Base-by-base conservation (phyloP, 2,888 invertebrate genomes). In the Cryptus viduatorius region DNA sequence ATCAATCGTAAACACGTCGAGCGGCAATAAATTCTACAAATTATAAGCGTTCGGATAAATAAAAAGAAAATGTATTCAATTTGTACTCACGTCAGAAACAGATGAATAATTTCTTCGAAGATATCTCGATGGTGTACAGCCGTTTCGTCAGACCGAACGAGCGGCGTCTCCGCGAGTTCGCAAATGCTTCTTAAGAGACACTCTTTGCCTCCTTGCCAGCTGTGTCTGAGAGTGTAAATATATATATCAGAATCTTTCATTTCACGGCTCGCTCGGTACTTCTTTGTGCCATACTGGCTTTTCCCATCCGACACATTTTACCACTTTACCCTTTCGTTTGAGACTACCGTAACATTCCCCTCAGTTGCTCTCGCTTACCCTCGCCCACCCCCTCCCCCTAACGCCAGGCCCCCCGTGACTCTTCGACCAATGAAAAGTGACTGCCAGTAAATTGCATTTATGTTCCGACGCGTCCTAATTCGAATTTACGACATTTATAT, bases 181-280 rank as follows among this genome's bases (percentile, higher is more conserved):
- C 96, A 97, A 90, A 97, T 96, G 68, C 95, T 95, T 87, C 96
- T 94, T 85, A 96, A 94, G 82, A 97, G 94, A 91, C 96, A 97
- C 44, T 94, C 93, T 68, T 94, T 94, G 5, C 96, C 96, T 80
- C 94, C 88, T 72, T 83, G 93, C 91, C 95, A 95, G 31, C 96
- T 95, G 85, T 95, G 94, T 82, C 96, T 96, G 92, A 69, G 93
- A 92, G 89, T 79, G 37, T 65, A 71, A 73, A 73, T 69, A 59
- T 29, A 69, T n/a, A 50, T 50, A 48, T 68, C 56, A 14, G 42
- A n/a, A 50, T 77, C 56, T 50, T 71, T 69, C 56, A 73, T 77
- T 73, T 61, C 48, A 69, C 44, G 50, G 53, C 61, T 50, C 59
- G 78, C 14, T 31, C 56, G 48, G 56, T 78, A 19, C 73, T 80